phyloP scores from a whole-genome alignment of 2,888 invertebrate genomes.

The Palloptera scutellata region DNA sequence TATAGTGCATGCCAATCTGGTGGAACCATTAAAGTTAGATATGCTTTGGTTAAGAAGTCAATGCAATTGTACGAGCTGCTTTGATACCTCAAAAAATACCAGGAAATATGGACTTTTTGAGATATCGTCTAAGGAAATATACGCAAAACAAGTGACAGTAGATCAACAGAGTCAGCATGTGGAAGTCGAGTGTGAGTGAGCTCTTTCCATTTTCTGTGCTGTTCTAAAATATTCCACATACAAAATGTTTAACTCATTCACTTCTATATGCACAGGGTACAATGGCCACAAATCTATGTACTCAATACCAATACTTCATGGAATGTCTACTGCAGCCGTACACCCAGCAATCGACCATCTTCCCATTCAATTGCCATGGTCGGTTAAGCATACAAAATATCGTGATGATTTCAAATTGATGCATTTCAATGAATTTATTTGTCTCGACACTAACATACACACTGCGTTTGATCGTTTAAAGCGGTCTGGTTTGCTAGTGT shows the following conservation, averaged over 20 bases:
- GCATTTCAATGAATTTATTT: constrained; percentile 25
- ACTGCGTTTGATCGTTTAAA: constrained; percentile 31
- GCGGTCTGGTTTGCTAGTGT: constrained; percentile 27
- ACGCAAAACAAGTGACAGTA: constrained; percentile 28
- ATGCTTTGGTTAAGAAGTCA: constrained; percentile 30
- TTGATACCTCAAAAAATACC: not conserved
- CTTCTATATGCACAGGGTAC: constrained; percentile 64
- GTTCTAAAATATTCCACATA: too few relatives aligned
- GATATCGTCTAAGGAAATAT: not conserved
- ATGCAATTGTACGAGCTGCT: constrained; percentile 32
- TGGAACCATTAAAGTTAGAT: constrained; percentile 6
- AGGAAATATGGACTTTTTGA: constrained; percentile 18
- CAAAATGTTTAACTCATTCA: too few relatives aligned
- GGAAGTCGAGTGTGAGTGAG: constrained; percentile 30
- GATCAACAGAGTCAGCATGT: constrained; percentile 18
- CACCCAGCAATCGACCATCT: not conserved
- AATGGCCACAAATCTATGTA: constrained; percentile 66
- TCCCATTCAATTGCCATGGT: constrained; percentile 23
- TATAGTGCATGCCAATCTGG: constrained; percentile 17
- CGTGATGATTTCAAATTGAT: constrained; percentile 26
- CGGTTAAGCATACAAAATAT: constrained; percentile 10
- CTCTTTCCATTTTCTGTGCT: not conserved
- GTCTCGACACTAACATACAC: constrained; percentile 3
- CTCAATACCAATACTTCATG: constrained; percentile 53
- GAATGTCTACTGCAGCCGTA: constrained; percentile 10